Conservation (phyloP, 2,888 invertebrate genomes). For the Mantis religiosa region DNA sequence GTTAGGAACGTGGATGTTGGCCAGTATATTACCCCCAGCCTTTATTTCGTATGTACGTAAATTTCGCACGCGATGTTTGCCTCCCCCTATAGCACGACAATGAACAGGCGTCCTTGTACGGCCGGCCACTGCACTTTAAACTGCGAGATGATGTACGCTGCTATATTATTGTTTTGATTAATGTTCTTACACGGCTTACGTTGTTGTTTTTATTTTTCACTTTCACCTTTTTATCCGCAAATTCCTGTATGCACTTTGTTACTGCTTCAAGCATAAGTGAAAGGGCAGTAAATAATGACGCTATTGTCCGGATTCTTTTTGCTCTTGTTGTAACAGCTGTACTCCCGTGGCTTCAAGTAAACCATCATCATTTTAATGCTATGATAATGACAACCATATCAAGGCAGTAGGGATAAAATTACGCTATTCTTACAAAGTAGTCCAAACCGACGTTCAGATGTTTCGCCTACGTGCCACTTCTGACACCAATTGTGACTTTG, state of each 20-base stretch:
- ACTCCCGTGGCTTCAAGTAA: too few relatives aligned
- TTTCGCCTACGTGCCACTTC: too few relatives aligned
- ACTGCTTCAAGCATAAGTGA: not conserved
- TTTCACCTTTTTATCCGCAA: not conserved
- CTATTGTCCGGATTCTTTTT: too few relatives aligned
- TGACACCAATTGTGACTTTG: too few relatives aligned
- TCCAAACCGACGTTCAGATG: too few relatives aligned
- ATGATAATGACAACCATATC: too few relatives aligned
- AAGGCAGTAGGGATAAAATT: too few relatives aligned
- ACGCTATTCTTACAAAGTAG: too few relatives aligned
- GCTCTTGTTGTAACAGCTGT: too few relatives aligned
- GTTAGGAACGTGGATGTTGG: constrained; percentile 10
- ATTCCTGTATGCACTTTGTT: not conserved
- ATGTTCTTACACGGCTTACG: not conserved
- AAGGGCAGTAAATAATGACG: not conserved
- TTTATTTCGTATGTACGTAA: not conserved
- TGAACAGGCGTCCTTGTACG: constrained; percentile 10
- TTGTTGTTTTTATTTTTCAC: not conserved
- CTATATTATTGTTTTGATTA: constrained; percentile 9
- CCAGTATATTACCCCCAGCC: constrained; percentile 16
- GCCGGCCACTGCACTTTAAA: not conserved
- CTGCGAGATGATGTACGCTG: not conserved
- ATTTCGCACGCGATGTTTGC: not conserved
- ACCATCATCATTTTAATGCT: too few relatives aligned
- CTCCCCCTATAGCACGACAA: not conserved